Evolutionary conservation across 2,797 vertebrate genomes (phyloP).

Genomic region (Dromococcyx pavoninus): DNA sequence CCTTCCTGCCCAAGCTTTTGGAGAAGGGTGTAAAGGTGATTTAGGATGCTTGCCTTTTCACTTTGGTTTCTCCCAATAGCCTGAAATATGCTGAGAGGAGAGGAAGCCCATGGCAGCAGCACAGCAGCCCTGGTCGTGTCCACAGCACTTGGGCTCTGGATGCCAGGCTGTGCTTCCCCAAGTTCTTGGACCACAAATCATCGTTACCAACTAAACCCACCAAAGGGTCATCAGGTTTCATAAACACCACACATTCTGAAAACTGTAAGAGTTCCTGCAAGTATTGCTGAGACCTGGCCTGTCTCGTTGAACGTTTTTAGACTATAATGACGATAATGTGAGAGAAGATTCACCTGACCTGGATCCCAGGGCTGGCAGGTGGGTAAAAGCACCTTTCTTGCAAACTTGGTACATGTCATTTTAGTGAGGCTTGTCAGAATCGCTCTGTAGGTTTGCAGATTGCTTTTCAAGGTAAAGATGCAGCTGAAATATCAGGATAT

Average conservation of each 20-base stretch:
- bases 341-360: background rate
- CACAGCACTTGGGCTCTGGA: rapidly evolving
- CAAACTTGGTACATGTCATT: background rate
- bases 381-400: background rate
- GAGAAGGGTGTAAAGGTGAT: background rate
- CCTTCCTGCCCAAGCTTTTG: background rate
- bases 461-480: constrained; percentile 17
- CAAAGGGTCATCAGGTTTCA: background rate
- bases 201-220: background rate
- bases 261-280: background rate
- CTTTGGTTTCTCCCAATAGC: background rate
- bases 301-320: background rate
- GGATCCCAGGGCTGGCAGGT: background rate
- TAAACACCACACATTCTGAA: rapidly evolving
- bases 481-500: background rate
- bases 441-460: background rate
- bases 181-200: background rate
- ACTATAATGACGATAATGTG: background rate
- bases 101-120: background rate
- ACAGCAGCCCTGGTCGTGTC: background rate
- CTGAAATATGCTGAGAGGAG: background rate
- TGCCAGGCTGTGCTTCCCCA: background rate
- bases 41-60: background rate
- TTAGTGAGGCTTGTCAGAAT: background rate
- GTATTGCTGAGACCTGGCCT: rapidly evolving